Evolutionary conservation across 2,113 vertebrate species (phyloP).

Genomic region (Coptodon rendalli): DNA sequence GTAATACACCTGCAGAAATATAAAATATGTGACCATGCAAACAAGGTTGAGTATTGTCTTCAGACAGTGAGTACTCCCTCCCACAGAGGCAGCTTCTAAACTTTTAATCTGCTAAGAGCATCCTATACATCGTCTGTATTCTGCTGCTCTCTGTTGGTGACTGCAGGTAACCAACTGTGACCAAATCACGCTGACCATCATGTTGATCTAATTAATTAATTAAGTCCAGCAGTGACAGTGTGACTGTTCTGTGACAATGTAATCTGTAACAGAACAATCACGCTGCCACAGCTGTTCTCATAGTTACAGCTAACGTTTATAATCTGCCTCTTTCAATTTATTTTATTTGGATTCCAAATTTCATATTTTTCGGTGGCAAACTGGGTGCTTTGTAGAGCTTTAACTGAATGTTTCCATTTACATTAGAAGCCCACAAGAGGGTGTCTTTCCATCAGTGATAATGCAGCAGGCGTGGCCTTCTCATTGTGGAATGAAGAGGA

Average conservation of each 20-base stretch:
- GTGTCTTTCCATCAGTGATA: constrained; percentile 14
- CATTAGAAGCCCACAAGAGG: constrained; percentile 26
- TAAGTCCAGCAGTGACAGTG: not conserved
- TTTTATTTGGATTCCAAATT: not conserved
- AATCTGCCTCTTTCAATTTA: not conserved
- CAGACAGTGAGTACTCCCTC: not conserved
- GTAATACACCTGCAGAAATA: not conserved
- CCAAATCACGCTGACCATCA: not conserved
- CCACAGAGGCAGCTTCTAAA: not conserved
- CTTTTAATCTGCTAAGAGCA: not conserved
- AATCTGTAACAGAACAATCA: not conserved
- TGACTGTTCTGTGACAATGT: not conserved
- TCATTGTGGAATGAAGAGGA: not conserved
- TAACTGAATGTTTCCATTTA: not conserved
- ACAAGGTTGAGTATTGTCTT: not conserved
- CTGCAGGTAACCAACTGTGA: not conserved
- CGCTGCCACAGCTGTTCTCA: not conserved
- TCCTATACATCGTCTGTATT: not conserved
- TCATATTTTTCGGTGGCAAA: not conserved
- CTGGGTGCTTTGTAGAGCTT: not conserved
- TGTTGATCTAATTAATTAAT: not conserved
- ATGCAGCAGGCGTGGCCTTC: not conserved
- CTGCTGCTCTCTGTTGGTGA: constrained; percentile 52
- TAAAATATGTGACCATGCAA: not conserved
- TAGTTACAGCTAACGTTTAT: not conserved